Evolutionary conservation across 2,113 vertebrate genomes (phyloP).

Genomic region (Dascyllus trimaculatus): DNA sequence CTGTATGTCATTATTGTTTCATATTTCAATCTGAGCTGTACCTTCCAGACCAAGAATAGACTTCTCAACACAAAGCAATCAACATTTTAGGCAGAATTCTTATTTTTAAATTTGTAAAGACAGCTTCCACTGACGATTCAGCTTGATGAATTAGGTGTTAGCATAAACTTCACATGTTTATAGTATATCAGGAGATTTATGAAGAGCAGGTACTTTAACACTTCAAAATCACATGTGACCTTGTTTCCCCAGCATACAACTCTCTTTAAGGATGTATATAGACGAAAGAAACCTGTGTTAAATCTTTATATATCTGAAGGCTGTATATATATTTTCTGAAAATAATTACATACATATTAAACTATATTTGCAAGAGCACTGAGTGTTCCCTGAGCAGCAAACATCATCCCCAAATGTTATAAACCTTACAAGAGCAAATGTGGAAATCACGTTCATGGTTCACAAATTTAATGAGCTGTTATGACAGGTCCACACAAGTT

Average conservation of each 20-base stretch:
- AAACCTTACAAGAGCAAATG: background rate
- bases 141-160: background rate
- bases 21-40: background rate
- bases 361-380: background rate
- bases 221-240: background rate
- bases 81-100: background rate
- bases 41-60: background rate
- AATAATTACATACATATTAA: background rate
- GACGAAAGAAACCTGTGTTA: background rate
- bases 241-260: constrained; percentile 10
- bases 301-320: background rate
- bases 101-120: background rate
- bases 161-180: background rate
- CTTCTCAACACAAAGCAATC: no score
- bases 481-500: background rate
- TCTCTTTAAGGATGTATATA: background rate
- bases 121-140: no score
- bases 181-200: background rate
- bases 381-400: background rate
- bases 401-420: background rate
- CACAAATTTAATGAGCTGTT: background rate
- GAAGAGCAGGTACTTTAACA: background rate
- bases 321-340: background rate
- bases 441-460: background rate
- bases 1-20: background rate